A percentile compares a stretch with the other conserved stretches of the same genome.
phyloP scores from a whole-genome alignment of 2,113 vertebrate species.

The Vimba vimba region DNA sequence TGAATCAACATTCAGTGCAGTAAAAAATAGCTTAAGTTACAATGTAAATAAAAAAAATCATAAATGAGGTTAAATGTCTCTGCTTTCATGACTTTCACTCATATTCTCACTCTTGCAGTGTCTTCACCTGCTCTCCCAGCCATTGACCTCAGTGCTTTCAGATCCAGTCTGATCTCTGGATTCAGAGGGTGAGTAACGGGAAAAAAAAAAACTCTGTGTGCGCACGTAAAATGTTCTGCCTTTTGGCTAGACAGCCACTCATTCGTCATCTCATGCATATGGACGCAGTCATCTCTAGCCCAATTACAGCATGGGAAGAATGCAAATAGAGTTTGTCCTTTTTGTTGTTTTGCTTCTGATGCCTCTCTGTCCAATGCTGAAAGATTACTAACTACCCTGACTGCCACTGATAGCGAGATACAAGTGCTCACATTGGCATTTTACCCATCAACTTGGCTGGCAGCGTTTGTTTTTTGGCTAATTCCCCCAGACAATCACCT shows the following conservation, averaged over 20 bases:
- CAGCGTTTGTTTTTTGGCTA: not conserved
- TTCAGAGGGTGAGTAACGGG: slow-evolving; percentile 84
- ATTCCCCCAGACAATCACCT: not conserved
- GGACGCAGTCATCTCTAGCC: slow-evolving; percentile 64
- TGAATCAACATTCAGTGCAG: not conserved
- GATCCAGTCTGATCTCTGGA: slow-evolving; percentile 72
- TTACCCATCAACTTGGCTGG: not conserved
- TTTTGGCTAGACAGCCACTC: slow-evolving; percentile 27
- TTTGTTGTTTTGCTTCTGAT: slow-evolving; percentile 19
- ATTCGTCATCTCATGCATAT: slow-evolving; percentile 72
- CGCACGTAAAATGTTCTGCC: slow-evolving; percentile 4
- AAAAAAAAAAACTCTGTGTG: not conserved
- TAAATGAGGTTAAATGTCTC: not conserved
- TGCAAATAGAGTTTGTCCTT: slow-evolving; percentile 64
- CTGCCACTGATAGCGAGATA: not conserved
- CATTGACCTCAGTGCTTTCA: slow-evolving; percentile 71
- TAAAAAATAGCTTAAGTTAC: not conserved
- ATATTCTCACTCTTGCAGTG: slow-evolving; percentile 74
- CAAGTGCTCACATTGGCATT: not conserved
- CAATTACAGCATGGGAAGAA: slow-evolving; percentile 71
- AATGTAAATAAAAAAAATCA: not conserved
- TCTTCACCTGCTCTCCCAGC: slow-evolving; percentile 74
- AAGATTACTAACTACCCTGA: slow-evolving; percentile 9
- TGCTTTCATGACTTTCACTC: slow-evolving; percentile 38
- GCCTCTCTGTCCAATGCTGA: not conserved